phyloP scores from a whole-genome alignment of 1,140 invertebrate genomes.

The Babylonia areolata region DNA sequence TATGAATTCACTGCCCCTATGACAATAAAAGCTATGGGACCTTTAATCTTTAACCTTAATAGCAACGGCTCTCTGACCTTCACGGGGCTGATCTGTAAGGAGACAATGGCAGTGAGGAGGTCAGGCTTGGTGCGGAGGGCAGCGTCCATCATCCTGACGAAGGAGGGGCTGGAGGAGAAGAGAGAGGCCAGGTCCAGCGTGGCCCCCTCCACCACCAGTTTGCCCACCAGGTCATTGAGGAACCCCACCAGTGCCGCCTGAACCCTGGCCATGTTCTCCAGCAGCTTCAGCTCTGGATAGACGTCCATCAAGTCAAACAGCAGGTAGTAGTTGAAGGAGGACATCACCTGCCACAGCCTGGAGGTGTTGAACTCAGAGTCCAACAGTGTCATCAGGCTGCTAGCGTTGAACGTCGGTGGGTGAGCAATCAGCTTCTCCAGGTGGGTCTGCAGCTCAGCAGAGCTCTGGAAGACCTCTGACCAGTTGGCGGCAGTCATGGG shows the following conservation, averaged over 20 bases:
- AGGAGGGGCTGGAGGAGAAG: conserved; percentile 37
- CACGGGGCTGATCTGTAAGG: conserved; percentile 29
- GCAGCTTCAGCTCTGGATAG: conserved; percentile 26
- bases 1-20: no score
- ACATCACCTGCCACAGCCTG: conserved; percentile 32
- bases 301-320: not conserved
- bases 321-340: not conserved
- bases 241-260: conserved; percentile 13
- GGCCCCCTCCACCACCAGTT: conserved; percentile 23
- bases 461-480: conserved; percentile 42
- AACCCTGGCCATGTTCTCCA: not conserved
- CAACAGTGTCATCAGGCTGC: not conserved
- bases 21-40: no score
- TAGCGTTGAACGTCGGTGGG: conserved; percentile 36
- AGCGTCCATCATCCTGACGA: conserved; percentile 33
- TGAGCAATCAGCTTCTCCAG: conserved; percentile 35
- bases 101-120: conserved; percentile 29
- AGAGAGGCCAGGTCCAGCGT: conserved; percentile 42
- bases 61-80: no score
- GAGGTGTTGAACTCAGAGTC: conserved; percentile 18
- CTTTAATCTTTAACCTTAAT: no score
- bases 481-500: conserved; percentile 39
- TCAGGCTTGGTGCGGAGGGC: conserved; percentile 36
- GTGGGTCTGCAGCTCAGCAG: conserved; percentile 33
- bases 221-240: conserved; percentile 31